Evolutionary conservation across 2,888 invertebrate genomes (phyloP).

Genomic region (Andrena praecox): DNA sequence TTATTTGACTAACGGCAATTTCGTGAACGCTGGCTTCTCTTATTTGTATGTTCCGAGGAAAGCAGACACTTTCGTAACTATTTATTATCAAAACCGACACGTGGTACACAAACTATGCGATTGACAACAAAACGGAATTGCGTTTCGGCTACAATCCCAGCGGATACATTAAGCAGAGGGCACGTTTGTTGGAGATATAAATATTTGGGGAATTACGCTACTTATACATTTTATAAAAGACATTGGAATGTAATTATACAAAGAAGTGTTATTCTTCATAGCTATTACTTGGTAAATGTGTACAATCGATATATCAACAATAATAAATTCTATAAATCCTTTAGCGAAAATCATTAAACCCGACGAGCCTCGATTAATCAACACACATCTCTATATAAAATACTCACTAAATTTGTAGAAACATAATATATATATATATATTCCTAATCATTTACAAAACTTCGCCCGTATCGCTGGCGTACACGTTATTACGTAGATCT

Average conservation of each 20-base stretch:
- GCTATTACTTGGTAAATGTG: conserved; percentile 3
- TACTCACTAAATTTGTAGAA: conserved; percentile 39
- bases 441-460: conserved; percentile 35
- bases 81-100: not conserved
- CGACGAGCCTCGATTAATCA: conserved; percentile 19
- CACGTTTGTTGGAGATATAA: conserved; percentile 7
- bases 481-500: conserved; percentile 3
- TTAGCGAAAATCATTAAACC: conserved; percentile 40
- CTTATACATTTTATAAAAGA: conserved; percentile 5
- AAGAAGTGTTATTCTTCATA: conserved; percentile 20
- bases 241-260: conserved; percentile 40
- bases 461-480: conserved; percentile 1
- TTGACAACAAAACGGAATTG: conserved; percentile 6
- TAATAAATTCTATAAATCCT: conserved; percentile 32
- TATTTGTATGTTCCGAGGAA: not conserved
- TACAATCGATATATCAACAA: conserved; percentile 28
- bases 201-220: conserved; percentile 6
- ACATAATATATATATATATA: conserved; percentile 25
- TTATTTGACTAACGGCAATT: conserved; percentile 2
- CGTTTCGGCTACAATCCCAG: not conserved
- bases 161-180: conserved; percentile 4
- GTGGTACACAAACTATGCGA: conserved; percentile 3
- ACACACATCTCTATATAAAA: conserved; percentile 29
- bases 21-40: not conserved
- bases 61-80: not conserved